Evolutionary conservation across 1,140 invertebrate species (phyloP), one percentile per base, ranked within the genome.

Genomic region (Dermatophagoides farinae): DNA sequence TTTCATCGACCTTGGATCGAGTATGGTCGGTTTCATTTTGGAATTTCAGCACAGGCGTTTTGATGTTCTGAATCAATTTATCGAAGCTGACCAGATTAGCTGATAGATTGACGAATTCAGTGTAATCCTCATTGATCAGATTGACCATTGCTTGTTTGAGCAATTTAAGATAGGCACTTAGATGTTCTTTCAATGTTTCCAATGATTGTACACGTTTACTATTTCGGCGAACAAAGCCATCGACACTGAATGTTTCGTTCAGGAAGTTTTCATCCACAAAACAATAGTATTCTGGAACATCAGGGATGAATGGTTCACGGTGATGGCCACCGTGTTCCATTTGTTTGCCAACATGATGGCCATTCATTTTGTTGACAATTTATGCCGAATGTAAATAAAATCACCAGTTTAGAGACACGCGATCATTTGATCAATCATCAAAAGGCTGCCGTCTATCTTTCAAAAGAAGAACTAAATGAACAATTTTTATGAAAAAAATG

Each of bases 71-170:
- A 60, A 95, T 88, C 6, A 82, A 80, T 70, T 86, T 85, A 71
- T 93, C 88, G 53, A 93, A 76, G 0, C 87, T 88, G 67, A 90
- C 88, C 63, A 96, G 74, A 74, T 91, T 92, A 22, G 87, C 88
- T 37, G 90, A 95, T 43, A 97, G 73, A 74, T 91, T 92, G 9
- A 97, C 88, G 77, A 96, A 96, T 72, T 96, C 90, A 4, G 85
- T 85, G 75, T 96, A 97, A 70, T 97, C 91, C 71, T 90, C 86
- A 72, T 97, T 96, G 60, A 97, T 95, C 0, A 97, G 76, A 73
- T 96, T 89, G 64, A 96, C 88, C 85, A 96, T 89, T 1, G 89
- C 85, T 64, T 86, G 82, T 65, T 88, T 76, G 6, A 97, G 73
- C 14, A 87, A 80, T 74, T 92, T 93, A 38, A 95, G 72, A 70